Percentiles rank a stretch among this genome's conserved stretches.
Conservation (phyloP, 2,888 invertebrate genomes). For the Nesidiocoris tenuis region DNA sequence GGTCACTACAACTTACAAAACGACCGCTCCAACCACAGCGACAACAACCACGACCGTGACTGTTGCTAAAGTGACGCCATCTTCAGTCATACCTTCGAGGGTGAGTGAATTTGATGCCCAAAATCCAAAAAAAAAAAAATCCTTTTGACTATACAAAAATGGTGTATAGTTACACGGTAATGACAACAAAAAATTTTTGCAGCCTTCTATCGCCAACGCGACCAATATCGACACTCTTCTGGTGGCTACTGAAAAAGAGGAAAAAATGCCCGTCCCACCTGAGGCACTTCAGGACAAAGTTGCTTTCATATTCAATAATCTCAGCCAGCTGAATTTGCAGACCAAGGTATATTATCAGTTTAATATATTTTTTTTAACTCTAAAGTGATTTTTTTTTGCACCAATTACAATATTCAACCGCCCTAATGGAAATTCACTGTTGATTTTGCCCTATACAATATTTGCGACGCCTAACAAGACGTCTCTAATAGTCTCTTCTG, state of each 20-base stretch:
- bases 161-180: too few relatives aligned
- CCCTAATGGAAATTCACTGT: too few relatives aligned
- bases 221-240: constrained; percentile 96
- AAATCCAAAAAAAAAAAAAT: too few relatives aligned
- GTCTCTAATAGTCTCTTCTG: too few relatives aligned
- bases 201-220: constrained; percentile 93
- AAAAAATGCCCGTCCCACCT: constrained; percentile 84
- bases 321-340: constrained; percentile 91
- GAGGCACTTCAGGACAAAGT: constrained; percentile 96
- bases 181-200: too few relatives aligned
- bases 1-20: constrained; percentile 59
- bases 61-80: constrained; percentile 60
- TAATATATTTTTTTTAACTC: constrained; percentile 11
- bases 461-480: too few relatives aligned
- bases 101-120: too few relatives aligned
- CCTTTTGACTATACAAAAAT: too few relatives aligned
- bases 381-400: too few relatives aligned
- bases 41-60: constrained; percentile 58
- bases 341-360: constrained; percentile 64
- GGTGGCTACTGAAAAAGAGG: constrained; percentile 90
- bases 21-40: constrained; percentile 57
- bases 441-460: too few relatives aligned
- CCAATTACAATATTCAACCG: too few relatives aligned
- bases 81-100: constrained; percentile 61
- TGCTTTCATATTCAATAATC: constrained; percentile 98